Conservation (phyloP, 2,113 vertebrate genomes). For the Strix aluco region DNA sequence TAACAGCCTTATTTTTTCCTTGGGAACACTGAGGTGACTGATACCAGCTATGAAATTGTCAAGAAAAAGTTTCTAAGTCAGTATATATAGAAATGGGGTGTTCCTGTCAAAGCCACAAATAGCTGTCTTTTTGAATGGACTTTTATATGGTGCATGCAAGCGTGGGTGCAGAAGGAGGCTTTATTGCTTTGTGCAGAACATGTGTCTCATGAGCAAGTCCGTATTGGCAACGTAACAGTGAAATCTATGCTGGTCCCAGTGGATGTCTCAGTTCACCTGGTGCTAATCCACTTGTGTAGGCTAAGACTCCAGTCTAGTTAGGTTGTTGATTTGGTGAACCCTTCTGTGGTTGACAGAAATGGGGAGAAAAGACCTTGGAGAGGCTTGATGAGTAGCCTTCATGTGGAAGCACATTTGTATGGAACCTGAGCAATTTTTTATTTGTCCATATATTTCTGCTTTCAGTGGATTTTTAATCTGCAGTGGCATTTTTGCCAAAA, state of each 20-base stretch:
- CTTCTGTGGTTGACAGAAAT: neutral
- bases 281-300: neutral
- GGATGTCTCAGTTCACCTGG: neutral
- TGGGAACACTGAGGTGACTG: neutral
- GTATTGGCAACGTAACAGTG: neutral
- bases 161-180: fast-evolving
- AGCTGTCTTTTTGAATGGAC: neutral
- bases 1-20: neutral
- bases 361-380: neutral
- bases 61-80: neutral
- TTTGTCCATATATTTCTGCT: neutral
- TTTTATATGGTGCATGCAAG: neutral
- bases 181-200: neutral
- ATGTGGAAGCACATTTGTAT: neutral
- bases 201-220: neutral
- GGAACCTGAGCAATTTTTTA: neutral
- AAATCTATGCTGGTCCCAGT: neutral
- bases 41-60: neutral
- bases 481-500: neutral
- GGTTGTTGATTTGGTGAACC: neutral
- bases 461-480: neutral
- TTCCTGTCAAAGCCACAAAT: neutral
- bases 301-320: neutral
- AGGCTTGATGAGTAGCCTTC: neutral
- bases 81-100: neutral